Evolutionary conservation across 2,113 vertebrate species (phyloP), one percentile per base, ranked within the genome.

Genomic region (Psettodes erumei): DNA sequence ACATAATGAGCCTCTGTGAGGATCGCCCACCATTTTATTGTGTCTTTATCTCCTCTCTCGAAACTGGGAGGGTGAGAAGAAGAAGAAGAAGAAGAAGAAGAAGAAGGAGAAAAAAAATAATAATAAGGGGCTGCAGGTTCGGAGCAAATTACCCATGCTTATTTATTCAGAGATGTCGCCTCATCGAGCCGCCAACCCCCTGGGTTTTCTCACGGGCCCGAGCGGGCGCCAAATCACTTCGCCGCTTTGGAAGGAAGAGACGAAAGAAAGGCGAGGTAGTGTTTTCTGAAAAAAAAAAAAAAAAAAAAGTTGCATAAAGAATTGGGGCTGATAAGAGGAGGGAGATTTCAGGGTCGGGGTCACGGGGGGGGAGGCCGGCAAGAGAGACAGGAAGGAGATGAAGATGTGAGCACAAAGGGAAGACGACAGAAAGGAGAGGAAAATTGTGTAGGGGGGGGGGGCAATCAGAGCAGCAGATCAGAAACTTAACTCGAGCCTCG

Each of bases 131-230:
- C 68, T 77, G 82, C 74, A 79, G 84, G 81, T 86, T 86, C 21
- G 30, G 71, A 83, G 83, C 53, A 90, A 91, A 92, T 91, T 92
- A 92, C 74, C 80, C 83, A 87, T 79, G 88, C 84, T 91, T 92
- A 91, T 89, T 92, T 89, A 91, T 92, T 91, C 91, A 83, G 80
- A 77, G 77, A 75, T 50, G 84, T 81, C 28, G 75, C 72, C 70
- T 83, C 77, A 43, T 62, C 68, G 68, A 85, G 51, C 67, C 68
- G 63, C 76, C 71, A 27, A 63, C 77, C 87, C 87, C 86, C 81
- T 40, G 69, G 88, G 81, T 70, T 74, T 76, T 62, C 74, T 77
- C 80, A 68, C 82, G 56, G 75, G 83, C 79, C 37, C 23, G 56
- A 64, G 65, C 2, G 43, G 72, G 59, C 63, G n/a, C 63, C 77